A percentile compares a stretch with the other conserved stretches of the same genome.
Evolutionary conservation across 2,888 invertebrate genomes (phyloP).

Genomic region (Acholoe squamosa): DNA sequence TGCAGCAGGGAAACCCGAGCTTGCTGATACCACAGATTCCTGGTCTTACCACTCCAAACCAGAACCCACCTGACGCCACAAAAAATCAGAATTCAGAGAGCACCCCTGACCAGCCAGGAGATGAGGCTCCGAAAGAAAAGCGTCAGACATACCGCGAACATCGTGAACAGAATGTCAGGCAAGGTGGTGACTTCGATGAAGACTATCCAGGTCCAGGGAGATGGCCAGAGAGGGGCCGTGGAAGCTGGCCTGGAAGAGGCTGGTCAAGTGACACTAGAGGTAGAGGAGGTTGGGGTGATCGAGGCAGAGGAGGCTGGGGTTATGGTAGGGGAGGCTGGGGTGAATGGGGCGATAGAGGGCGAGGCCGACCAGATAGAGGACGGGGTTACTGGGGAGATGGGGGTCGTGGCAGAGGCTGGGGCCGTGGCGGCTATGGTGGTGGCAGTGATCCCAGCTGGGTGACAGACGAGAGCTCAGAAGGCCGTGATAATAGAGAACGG

Average conservation of each 20-base stretch:
- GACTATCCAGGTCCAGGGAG: not conserved
- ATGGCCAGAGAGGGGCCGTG: not conserved
- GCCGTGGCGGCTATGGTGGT: too few relatives aligned
- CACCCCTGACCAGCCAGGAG: too few relatives aligned
- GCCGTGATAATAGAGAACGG: too few relatives aligned
- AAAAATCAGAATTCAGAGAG: too few relatives aligned
- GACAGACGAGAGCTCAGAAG: too few relatives aligned
- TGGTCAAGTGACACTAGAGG: not conserved
- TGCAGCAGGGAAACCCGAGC: too few relatives aligned
- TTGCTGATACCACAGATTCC: too few relatives aligned
- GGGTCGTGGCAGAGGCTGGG: not conserved
- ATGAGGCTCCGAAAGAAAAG: not conserved
- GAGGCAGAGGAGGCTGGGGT: not conserved
- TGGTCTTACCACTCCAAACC: too few relatives aligned
- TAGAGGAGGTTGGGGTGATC: not conserved
- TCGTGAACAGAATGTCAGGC: not conserved
- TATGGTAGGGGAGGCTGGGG: not conserved
- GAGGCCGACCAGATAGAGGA: slow-evolving; percentile 7
- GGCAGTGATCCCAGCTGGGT: too few relatives aligned
- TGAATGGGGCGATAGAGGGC: not conserved
- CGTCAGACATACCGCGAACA: not conserved
- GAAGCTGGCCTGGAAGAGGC: not conserved
- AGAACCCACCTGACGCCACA: too few relatives aligned
- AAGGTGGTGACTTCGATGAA: not conserved
- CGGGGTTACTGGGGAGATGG: not conserved